These are phyloP conservation scores for Sarcophaga caerulescens DNA, from an alignment of 2,888 invertebrate genomes.

Conservation along the genomic window DNA sequence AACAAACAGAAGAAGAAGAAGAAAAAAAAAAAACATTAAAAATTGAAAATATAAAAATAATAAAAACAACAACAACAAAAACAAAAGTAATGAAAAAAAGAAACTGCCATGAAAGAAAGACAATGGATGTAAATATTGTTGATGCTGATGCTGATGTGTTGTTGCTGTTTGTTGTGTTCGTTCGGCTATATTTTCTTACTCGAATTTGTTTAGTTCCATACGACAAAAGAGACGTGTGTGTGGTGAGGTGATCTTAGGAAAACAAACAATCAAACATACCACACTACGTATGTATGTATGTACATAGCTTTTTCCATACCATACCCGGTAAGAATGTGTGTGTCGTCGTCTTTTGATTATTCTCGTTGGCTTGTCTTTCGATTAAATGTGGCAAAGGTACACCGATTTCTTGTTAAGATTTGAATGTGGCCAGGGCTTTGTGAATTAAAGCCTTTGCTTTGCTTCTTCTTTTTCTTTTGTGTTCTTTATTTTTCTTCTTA, in stretches of 20 bases:
- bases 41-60: slow-evolving; percentile 41
- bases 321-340: slow-evolving; percentile 3
- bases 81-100: slow-evolving; percentile 14
- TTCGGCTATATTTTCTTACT: slow-evolving; percentile 43
- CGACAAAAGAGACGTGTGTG: slow-evolving; percentile 59
- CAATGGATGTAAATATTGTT: slow-evolving; percentile 58
- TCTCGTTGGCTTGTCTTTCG: slow-evolving; percentile 61
- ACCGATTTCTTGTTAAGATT: slow-evolving; percentile 80
- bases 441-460: slow-evolving; percentile 50
- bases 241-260: slow-evolving; percentile 55
- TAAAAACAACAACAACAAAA: slow-evolving; percentile 32
- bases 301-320: background rate
- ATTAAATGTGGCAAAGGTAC: slow-evolving; percentile 71
- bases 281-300: slow-evolving; percentile 39
- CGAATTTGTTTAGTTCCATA: slow-evolving; percentile 61
- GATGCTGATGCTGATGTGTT: slow-evolving; percentile 46
- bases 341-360: background rate
- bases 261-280: background rate
- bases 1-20: slow-evolving; percentile 16
- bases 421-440: slow-evolving; percentile 74
- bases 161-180: slow-evolving; percentile 37
- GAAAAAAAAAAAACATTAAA: slow-evolving; percentile 41
- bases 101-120: slow-evolving; percentile 41
- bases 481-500: slow-evolving; percentile 42
- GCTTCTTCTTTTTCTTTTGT: slow-evolving; percentile 12